Percentiles rank a stretch among this genome's conserved stretches.
Evolutionary conservation across 2,888 invertebrate species (phyloP).

Genomic region (Plebejus argus): DNA sequence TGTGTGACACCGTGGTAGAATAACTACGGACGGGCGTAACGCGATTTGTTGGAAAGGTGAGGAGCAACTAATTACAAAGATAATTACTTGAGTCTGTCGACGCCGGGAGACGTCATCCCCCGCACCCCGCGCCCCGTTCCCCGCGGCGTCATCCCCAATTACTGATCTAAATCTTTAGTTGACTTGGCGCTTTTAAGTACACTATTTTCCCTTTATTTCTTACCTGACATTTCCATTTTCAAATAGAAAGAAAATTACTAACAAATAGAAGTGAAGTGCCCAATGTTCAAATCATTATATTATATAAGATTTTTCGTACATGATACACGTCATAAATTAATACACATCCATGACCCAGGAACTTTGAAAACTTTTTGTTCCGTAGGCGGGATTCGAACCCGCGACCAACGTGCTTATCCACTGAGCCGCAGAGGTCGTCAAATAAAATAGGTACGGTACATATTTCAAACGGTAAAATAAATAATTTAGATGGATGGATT

Average conservation of each 20-base stretch:
- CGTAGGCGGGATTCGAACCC: too few species aligned
- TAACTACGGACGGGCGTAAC: background rate
- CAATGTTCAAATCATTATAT: background rate
- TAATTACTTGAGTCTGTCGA: conserved; percentile 34
- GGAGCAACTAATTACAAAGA: conserved; percentile 35
- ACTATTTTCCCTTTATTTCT: background rate
- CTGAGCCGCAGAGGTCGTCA: too few species aligned
- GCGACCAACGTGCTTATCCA: too few species aligned
- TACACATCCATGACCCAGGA: too few species aligned
- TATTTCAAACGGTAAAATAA: too few species aligned
- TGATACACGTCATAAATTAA: too few species aligned
- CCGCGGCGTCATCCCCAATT: background rate
- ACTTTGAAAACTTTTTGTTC: too few species aligned
- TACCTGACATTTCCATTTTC: background rate
- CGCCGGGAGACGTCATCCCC: conserved; percentile 31
- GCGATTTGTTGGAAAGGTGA: conserved; percentile 31
- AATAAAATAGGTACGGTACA: too few species aligned
- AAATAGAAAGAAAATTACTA: too few species aligned
- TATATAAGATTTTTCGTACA: too few species aligned
- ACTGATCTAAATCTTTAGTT: background rate
- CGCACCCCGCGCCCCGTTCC: background rate
- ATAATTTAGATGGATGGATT: too few species aligned
- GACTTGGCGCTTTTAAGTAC: background rate
- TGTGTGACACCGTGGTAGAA: background rate
- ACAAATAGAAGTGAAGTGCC: too few species aligned